These are phyloP conservation scores for Clinocottus analis DNA, from an alignment of 2,113 vertebrate genomes.

Conservation along the genomic window DNA sequence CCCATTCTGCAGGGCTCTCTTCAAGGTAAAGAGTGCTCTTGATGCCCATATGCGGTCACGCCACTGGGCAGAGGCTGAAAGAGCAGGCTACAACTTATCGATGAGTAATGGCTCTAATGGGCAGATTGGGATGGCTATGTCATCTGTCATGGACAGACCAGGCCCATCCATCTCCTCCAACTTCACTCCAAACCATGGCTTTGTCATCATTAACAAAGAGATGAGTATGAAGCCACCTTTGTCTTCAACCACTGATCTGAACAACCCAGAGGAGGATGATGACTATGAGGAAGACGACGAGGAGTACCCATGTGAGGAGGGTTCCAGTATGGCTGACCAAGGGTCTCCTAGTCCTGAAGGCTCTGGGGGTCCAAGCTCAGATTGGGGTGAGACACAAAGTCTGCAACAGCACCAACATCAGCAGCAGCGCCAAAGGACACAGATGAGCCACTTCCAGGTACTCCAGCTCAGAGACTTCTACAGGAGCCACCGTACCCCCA, in stretches of 20 bases:
- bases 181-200: conserved; percentile 51
- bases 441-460: conserved; percentile 86
- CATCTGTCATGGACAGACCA: conserved; percentile 67
- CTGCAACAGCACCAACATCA: conserved; percentile 86
- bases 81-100: conserved; percentile 93
- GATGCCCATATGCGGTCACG: conserved; percentile 98
- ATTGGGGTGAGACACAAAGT: conserved; percentile 89
- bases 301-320: conserved; percentile 93
- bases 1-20: conserved; percentile 97
- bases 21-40: conserved; percentile 97
- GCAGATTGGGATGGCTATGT: conserved; percentile 77
- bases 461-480: conserved; percentile 83
- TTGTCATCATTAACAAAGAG: conserved; percentile 63
- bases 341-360: conserved; percentile 92
- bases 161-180: conserved; percentile 71
- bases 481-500: conserved; percentile 87
- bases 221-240: conserved; percentile 79
- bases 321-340: conserved; percentile 92
- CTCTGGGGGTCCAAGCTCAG: conserved; percentile 89
- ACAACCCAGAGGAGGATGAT: conserved; percentile 90
- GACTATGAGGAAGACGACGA: conserved; percentile 95
- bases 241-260: conserved; percentile 88
- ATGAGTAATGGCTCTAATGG: conserved; percentile 89
- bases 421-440: conserved; percentile 86
- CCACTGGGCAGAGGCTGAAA: conserved; percentile 97